A percentile compares a stretch with the other conserved stretches of the same genome.
Evolutionary conservation across 2,797 vertebrate genomes (phyloP).

Genomic region (Diglossa cyanea): DNA sequence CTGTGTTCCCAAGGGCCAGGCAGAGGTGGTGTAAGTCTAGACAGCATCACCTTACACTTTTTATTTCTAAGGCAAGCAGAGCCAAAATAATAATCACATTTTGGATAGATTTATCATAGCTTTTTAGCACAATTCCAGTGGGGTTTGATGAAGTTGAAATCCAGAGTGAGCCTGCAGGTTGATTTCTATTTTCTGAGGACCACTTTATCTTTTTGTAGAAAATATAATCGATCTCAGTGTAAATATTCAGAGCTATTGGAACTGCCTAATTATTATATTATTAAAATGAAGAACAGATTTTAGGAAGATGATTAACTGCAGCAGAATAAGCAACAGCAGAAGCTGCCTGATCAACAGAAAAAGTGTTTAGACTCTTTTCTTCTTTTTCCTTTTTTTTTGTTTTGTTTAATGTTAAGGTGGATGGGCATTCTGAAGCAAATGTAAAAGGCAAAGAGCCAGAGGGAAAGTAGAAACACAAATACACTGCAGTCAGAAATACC

Average conservation of each 20-base stretch:
- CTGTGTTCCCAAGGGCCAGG: neutral
- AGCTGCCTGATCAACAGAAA: neutral
- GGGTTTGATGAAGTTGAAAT: neutral
- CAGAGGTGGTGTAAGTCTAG: neutral
- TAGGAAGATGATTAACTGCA: neutral
- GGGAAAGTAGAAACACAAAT: constrained; percentile 42
- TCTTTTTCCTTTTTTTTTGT: neutral
- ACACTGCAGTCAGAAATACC: constrained; percentile 26
- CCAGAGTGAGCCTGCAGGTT: neutral
- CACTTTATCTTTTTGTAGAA: neutral
- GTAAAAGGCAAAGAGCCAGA: constrained; percentile 46
- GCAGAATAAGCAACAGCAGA: neutral
- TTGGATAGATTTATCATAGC: neutral
- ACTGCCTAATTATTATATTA: neutral
- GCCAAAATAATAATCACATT: neutral
- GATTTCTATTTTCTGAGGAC: neutral
- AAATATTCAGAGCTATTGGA: neutral
- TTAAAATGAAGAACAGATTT: neutral
- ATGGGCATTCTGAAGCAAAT: constrained; percentile 26
- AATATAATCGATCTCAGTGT: neutral
- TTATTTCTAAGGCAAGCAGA: neutral
- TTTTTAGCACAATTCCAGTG: neutral
- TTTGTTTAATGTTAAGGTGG: neutral
- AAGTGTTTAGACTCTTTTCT: neutral
- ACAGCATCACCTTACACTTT: neutral